Base-by-base conservation (phyloP, 2,113 vertebrate genomes). In the Cyprinodon variegatus region DNA sequence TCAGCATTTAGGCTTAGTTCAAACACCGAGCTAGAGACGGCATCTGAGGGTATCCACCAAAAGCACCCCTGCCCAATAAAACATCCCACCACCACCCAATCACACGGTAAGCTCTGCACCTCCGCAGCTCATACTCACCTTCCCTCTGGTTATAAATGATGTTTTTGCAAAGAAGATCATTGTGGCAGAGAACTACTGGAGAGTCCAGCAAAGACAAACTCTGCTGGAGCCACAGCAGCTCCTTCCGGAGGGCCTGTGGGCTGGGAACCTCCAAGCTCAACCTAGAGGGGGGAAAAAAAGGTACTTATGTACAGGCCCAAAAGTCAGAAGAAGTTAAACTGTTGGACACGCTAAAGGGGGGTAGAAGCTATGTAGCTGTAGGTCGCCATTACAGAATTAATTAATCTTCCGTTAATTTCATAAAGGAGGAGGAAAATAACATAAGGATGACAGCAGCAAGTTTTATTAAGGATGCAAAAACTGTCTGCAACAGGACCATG, bases 111-210 rank as follows among this genome's bases (percentile, higher is more conserved):
- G 13, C 76, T 87, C 61, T 88, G 46, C 70, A 69, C 74, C 37
- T 11, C 17, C 53, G 61, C 41, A 12, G 40, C 14, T 40, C 50
- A 75, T 72, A 95, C 97, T 93, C 95, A 99, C 98, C 97, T 95
- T 93, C 92, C 90, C 94, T 95, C 91, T 96, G 93, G 90, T 97
- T 97, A 93, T 95, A 99, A 94, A 99, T 99, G 89, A 99, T 99
- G 91, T 99, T 99, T 94, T 99, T 99, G 95, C 97, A 99, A 85
- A 99, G 94, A 57, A 99, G 95, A 89, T 99, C 98, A 37, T 99
- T 99, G 94, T 99, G 98, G 91, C 98, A 99, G 70, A 99, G 96
- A 38, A 99, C 98, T 71, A 99, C 97, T 1, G 98, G 98, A 0
- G 98, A 99, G 70, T 95, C 96, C 88, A 99, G 91, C 84, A 93